Evolutionary conservation across 2,113 vertebrate species (phyloP), one percentile per base, ranked within the genome.

Genomic region (Nothocercus nigrocapillus): DNA sequence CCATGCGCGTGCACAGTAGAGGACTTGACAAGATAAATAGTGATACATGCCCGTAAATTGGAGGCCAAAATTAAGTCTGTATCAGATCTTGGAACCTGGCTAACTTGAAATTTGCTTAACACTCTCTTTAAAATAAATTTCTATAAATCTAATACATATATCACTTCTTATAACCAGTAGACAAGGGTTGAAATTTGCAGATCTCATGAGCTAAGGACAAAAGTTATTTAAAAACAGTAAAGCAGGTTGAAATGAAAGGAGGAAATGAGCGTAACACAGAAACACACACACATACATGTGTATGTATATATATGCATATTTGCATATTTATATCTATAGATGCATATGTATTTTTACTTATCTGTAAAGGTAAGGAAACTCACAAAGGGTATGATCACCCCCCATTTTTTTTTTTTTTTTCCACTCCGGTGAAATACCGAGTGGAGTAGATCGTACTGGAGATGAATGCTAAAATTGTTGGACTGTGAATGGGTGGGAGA

Each of bases 11-110:
- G 5, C 53, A 74, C 13, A 75, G 24, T 59, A 85, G 63, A 82
- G 15, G 32, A 67, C 67, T 79, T 75, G 54, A 74, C 38, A 79
- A 72, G 30, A 73, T 72, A 85, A 82, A 78, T 51, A 74, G 28
- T 9, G 7, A 64, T 38, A 82, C 25, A 25, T 44, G 34, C 8
- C 20, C 82, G 42, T n/a, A 62, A 25, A 85, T 54, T 34, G 78
- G 38, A 91, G 21, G 45, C 58, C 42, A 88, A 91, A 95, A 91
- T 85, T 73, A 95, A 88, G 4, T 32, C 56, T 82, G 32, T 62
- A 66, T 70, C n/a, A 75, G 58, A 73, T 68, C 66, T 78, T 62
- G 0, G 2, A 59, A 8, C 4, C 12, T 72, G 21, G 4, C 5
- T 88, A 59, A 69, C 76, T 77, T 74, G 66, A 94, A 94, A 88